These are phyloP conservation scores for Gnathonemus echidnorhynchus DNA, from an alignment of 2,113 vertebrate species.

Conservation along the genomic window DNA sequence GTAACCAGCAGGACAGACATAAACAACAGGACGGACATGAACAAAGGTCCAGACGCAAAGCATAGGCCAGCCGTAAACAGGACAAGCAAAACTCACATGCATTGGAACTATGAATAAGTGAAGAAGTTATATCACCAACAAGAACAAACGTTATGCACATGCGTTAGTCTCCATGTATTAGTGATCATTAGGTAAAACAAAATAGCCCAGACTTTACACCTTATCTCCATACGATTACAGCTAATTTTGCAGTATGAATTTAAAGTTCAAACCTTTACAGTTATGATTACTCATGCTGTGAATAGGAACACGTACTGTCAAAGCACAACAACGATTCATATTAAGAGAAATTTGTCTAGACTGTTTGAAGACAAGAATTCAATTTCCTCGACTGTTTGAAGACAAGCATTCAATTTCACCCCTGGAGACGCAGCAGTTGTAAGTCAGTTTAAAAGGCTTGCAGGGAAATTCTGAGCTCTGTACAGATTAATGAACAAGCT, in stretches of 20 bases:
- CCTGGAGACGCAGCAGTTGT: not conserved
- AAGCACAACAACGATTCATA: not conserved
- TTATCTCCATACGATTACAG: not conserved
- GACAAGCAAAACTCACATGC: not conserved
- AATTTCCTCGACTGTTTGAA: not conserved
- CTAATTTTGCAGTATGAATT: not conserved
- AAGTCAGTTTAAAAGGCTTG: not conserved
- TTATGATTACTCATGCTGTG: not conserved
- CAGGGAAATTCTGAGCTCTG: conserved; percentile 3
- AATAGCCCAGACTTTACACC: not conserved
- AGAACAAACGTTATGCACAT: not conserved
- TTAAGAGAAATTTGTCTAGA: conserved; percentile 8
- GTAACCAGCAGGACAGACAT: not conserved
- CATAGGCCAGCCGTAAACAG: not conserved
- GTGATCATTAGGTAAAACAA: not conserved
- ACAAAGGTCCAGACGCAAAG: not conserved
- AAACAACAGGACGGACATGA: not conserved
- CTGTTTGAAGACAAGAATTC: not conserved
- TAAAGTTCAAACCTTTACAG: not conserved
- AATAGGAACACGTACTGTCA: not conserved
- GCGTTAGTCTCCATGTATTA: not conserved
- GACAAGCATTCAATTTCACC: conserved; percentile 6
- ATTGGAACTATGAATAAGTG: not conserved
- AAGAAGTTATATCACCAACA: not conserved
- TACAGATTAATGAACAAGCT: not conserved